These are phyloP conservation scores for Drosophila ercepeae DNA, from an alignment of 1,140 invertebrate species.

Conservation along the genomic window DNA sequence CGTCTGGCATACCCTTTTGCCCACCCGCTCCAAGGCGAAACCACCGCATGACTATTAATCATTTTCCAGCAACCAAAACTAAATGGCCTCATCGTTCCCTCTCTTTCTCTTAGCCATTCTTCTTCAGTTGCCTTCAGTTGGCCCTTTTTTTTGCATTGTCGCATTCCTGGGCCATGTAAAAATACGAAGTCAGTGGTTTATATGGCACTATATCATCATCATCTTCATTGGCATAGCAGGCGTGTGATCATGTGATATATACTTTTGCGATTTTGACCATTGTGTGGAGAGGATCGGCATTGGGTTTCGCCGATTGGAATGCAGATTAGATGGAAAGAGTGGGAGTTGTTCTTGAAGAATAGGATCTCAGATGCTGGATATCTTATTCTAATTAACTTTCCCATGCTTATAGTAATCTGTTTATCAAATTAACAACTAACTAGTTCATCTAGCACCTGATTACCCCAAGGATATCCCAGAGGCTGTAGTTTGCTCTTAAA, in stretches of 20 bases:
- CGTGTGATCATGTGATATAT: slow-evolving; percentile 48
- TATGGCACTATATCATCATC: slow-evolving; percentile 72
- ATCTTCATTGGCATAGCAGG: slow-evolving; percentile 37
- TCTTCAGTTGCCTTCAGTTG: slow-evolving; percentile 10
- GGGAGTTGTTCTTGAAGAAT: slow-evolving; percentile 5
- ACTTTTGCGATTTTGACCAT: slow-evolving; percentile 40
- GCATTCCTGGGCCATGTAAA: slow-evolving; percentile 65
- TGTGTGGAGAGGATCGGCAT: slow-evolving; percentile 23
- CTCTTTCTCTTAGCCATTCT: slow-evolving; percentile 4
- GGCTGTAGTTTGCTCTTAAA: slow-evolving; percentile 6
- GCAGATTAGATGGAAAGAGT: slow-evolving; percentile 39
- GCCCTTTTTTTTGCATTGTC: slow-evolving; percentile 71
- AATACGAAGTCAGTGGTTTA: slow-evolving; percentile 30
- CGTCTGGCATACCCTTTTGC: slow-evolving; percentile 12
- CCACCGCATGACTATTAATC: slow-evolving; percentile 76
- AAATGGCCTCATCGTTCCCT: slow-evolving; percentile 32
- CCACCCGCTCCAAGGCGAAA: slow-evolving; percentile 41
- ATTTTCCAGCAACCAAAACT: slow-evolving; percentile 77
- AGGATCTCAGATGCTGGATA: too few relatives aligned
- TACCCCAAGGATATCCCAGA: slow-evolving; percentile 1
- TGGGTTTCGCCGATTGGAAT: slow-evolving; percentile 41
- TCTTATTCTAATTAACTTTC: too few relatives aligned
- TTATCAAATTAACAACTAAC: slow-evolving; percentile 13
- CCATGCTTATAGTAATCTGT: neutral
- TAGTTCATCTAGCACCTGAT: neutral